Evolutionary conservation across 2,888 invertebrate species (phyloP), one percentile per base, ranked within the genome.

Genomic region (Drosophila seclusa): DNA sequence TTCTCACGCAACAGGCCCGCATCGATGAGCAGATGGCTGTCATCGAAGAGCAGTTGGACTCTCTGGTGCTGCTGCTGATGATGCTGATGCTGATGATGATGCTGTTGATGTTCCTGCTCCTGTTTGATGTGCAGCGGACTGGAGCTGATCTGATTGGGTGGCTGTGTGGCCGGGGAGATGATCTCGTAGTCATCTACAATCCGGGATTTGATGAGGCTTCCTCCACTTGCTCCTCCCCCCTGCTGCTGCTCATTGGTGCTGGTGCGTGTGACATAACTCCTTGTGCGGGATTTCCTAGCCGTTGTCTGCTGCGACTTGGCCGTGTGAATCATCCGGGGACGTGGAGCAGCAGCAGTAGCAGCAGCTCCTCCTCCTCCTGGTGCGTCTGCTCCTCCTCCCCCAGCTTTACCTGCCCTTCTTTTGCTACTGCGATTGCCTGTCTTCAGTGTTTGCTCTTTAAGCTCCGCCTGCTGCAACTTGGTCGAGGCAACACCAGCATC

Each of bases 241-340:
- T 27, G 48, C 27, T 27, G 49, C 27, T 49, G 27, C 55, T 90
- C 90, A 36, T 48, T 78, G 40, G 53, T 64, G 58, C 34, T 69
- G 4, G 90, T 87, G 89, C 94, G 69, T 60, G 92, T 90, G 69
- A 95, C 94, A 87, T 94, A 92, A 0, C 95, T 95, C 82, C 94
- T 94, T 0, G 95, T 94, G 80, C 94, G 95, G 5, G 79, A 67
- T 60, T 95, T 95, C 38, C 94, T 94, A 0, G 94, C 94, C 21
- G 94, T 94, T 21, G 94, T 27, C 18, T 18, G 27, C 49, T 10
- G 92, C 55, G 94, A 94, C 83, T 95, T 96, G 89, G 96, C 95
- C 0, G 96, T 96, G 91, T 96, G 96, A 81, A 96, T 96, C 96
- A 96, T 96, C 88, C 95, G 95, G 5, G 96, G 96, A 36, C 96